Evolutionary conservation across 1,140 invertebrate genomes (phyloP).

Genomic region (Samia ricini): DNA sequence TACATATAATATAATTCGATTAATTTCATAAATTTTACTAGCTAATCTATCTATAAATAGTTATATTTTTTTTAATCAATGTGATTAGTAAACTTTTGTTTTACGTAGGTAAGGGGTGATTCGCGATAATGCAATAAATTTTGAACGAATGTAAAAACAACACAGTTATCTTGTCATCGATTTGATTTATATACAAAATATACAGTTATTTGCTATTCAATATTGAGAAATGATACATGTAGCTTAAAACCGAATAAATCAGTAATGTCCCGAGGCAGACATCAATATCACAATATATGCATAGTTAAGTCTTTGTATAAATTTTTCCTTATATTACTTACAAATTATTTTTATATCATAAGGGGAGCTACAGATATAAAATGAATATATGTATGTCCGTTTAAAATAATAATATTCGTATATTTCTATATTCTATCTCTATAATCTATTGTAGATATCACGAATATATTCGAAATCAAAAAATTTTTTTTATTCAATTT

Average conservation of each 20-base stretch:
- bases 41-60: background rate
- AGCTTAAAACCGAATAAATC: background rate
- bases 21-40: background rate
- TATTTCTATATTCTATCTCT: too few species aligned
- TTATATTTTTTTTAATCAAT: background rate
- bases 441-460: too few species aligned
- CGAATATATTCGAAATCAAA: too few species aligned
- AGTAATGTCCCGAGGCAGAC: background rate
- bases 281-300: too few species aligned
- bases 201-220: background rate
- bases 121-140: background rate
- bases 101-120: background rate
- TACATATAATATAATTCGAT: background rate
- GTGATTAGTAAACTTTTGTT: background rate
- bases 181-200: slow-evolving; percentile 1
- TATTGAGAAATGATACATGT: background rate
- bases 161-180: background rate
- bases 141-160: background rate
- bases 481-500: too few species aligned
- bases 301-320: too few species aligned
- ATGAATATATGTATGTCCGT: too few species aligned
- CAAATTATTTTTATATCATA: too few species aligned
- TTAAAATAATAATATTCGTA: too few species aligned
- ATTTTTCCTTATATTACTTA: too few species aligned
- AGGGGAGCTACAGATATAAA: too few species aligned